Base-by-base conservation (phyloP, 1,140 invertebrate genomes). In the Drosophila quadrilineata region DNA sequence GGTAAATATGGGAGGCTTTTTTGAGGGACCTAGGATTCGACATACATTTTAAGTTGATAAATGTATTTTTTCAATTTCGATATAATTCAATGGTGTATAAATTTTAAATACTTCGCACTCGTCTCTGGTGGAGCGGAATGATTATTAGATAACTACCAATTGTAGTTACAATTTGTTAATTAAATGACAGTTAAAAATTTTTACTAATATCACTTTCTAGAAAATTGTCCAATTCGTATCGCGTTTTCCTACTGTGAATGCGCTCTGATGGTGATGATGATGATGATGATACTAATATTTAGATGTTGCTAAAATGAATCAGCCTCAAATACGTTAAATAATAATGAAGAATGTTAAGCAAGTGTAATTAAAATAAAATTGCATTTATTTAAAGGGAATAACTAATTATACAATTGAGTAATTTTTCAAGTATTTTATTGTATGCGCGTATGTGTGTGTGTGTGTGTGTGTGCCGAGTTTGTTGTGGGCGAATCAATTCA, bases 321-420 rank as follows among this genome's bases (percentile, higher is more conserved):
- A 52, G 26, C 45, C n/a, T n/a, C n/a, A n/a, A n/a, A n/a, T n/a
- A n/a, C n/a, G n/a, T n/a, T 31, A 31, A 10, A 49, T 35, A 62
- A 33, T 43, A 62, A 33, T 36, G 16, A 48, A n/a, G n/a, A 45
- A 31, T 43, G 10, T 8, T 26, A 12, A 38, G 3, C 14, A 41
- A 68, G 14, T 21, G 9, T 38, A 56, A 69, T 59, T 82, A 76
- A 82, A 76, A 84, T 84, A 69, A 69, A 65, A 72, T 84, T 62
- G n/a, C 79, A 84, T 82, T 82, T 82, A 82, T 82, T 82, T 68
- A 65, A 72, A 66, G 63, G 71, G 84, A 82, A 70, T 76, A 82
- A 70, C 69, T 82, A 82, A 59, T 63, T 71, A 59, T 54, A 68
- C 52, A 68, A 82, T 77, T 82, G 76, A 82, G 76, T 82, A 77